Conservation (phyloP, 2,797 vertebrate genomes). For the Varecia variegata region DNA sequence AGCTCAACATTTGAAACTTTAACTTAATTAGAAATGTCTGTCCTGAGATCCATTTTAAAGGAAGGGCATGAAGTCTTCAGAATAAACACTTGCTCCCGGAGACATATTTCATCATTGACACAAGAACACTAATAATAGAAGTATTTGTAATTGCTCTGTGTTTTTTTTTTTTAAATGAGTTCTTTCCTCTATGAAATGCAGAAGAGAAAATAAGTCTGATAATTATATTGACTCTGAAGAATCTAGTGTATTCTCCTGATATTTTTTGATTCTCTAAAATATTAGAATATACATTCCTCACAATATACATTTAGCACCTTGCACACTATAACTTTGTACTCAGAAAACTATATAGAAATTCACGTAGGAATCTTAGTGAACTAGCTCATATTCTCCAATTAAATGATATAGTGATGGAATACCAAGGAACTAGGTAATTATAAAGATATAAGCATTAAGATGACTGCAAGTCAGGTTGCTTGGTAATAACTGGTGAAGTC, state of each 20-base stretch:
- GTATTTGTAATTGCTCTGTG: background rate
- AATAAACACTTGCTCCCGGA: background rate
- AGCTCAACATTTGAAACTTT: background rate
- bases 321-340: background rate
- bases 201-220: background rate
- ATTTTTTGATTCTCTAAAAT: slow-evolving; percentile 27
- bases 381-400: background rate
- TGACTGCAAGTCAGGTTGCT: background rate
- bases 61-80: background rate
- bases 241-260: background rate
- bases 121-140: background rate
- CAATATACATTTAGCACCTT: background rate
- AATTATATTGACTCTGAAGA: background rate
- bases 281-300: background rate
- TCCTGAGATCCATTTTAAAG: background rate
- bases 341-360: background rate
- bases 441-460: background rate
- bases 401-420: background rate
- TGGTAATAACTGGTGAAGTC: background rate
- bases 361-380: background rate
- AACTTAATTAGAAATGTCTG: background rate
- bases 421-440: background rate
- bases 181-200: background rate
- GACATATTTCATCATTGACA: background rate
- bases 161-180: background rate